Conservation (phyloP, 2,113 vertebrate species). For the Corythaeola cristata region DNA sequence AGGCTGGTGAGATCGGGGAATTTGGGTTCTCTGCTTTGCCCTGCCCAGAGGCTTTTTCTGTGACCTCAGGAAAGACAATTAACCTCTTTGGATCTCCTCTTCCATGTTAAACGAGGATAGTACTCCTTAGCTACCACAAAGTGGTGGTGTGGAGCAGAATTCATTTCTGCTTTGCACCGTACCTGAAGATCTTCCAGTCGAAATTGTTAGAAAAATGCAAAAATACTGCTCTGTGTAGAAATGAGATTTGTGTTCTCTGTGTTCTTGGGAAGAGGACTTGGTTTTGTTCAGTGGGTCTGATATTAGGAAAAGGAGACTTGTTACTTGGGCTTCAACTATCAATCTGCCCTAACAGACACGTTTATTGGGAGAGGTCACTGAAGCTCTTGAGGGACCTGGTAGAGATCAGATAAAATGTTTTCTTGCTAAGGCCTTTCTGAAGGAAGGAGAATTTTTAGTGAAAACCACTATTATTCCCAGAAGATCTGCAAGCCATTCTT, state of each 20-base stretch:
- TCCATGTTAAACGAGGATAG: slow-evolving; percentile 4
- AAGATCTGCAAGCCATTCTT: background rate
- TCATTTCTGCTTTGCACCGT: background rate
- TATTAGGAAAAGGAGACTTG: background rate
- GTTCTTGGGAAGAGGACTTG: background rate
- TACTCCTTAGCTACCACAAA: slow-evolving; percentile 41
- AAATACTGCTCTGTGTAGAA: background rate
- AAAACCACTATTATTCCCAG: background rate
- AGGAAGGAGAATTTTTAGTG: background rate
- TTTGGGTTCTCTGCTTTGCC: slow-evolving; percentile 33
- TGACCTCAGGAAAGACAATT: slow-evolving; percentile 61
- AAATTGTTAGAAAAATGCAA: slow-evolving; percentile 10
- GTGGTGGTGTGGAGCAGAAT: slow-evolving; percentile 64
- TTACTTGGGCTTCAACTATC: background rate
- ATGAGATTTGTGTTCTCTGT: background rate
- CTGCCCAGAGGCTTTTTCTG: slow-evolving; percentile 39
- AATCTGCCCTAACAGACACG: background rate
- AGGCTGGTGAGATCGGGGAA: slow-evolving; percentile 3
- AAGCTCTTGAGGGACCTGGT: background rate
- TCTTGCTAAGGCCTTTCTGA: background rate
- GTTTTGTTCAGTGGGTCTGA: background rate
- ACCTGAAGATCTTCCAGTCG: background rate
- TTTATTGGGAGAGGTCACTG: slow-evolving; percentile 1
- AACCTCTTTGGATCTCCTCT: slow-evolving; percentile 34
- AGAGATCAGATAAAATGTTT: background rate